phyloP scores from a whole-genome alignment of 2,797 vertebrate genomes.

The Diplodus sargus region DNA sequence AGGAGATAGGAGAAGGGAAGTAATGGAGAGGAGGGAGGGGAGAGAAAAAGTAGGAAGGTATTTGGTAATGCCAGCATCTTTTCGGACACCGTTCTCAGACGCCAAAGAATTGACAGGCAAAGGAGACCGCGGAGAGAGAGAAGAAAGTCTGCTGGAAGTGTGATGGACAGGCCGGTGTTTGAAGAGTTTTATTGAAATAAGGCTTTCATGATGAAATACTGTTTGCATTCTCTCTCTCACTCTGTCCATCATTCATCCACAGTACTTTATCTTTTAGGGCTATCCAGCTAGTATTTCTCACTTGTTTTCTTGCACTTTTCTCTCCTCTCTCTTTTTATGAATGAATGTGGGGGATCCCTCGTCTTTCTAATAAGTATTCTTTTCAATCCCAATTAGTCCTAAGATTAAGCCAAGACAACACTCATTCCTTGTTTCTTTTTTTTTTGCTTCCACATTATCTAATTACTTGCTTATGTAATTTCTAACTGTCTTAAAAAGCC shows the following conservation, averaged over 20 bases:
- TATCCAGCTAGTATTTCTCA: slow-evolving; percentile 36
- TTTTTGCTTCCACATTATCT: slow-evolving; percentile 4
- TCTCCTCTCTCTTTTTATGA: slow-evolving; percentile 4
- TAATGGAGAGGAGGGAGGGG: slow-evolving; percentile 1
- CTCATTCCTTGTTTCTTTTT: background rate
- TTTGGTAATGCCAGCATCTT: slow-evolving; percentile 37
- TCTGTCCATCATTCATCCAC: slow-evolving; percentile 51
- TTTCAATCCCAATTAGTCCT: slow-evolving; percentile 28
- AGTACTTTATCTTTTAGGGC: slow-evolving; percentile 25
- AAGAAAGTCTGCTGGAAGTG: slow-evolving; percentile 53
- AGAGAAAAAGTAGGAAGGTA: background rate
- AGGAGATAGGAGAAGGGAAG: slow-evolving; percentile 11
- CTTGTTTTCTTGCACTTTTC: slow-evolving; percentile 17
- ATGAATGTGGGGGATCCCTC: slow-evolving; percentile 21
- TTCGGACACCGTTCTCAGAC: slow-evolving; percentile 37
- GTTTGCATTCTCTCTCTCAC: slow-evolving; percentile 52
- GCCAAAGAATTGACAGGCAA: slow-evolving; percentile 43
- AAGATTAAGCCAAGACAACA: slow-evolving; percentile 47
- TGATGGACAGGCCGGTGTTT: slow-evolving; percentile 68
- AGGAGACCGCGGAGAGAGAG: slow-evolving; percentile 37
- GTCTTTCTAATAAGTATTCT: slow-evolving; percentile 42
- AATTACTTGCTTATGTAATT: slow-evolving; percentile 36
- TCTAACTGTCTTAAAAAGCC: slow-evolving; percentile 50
- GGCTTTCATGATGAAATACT: slow-evolving; percentile 73
- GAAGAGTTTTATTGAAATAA: slow-evolving; percentile 69